Evolutionary conservation across 2,797 vertebrate genomes (phyloP), one percentile per base, ranked within the genome.

Genomic region (Apogon hyalosoma): DNA sequence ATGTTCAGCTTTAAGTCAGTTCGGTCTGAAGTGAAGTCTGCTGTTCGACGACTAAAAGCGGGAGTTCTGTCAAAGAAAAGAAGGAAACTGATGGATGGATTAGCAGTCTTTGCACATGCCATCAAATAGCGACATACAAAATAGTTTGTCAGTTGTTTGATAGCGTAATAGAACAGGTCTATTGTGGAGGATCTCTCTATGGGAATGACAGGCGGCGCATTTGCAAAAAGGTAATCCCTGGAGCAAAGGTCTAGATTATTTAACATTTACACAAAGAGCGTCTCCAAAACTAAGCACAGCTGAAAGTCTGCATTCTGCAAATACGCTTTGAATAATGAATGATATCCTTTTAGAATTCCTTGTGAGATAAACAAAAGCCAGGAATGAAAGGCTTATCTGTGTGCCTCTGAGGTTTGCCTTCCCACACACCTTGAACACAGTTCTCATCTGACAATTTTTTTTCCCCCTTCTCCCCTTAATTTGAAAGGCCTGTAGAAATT

Each of bases 211-310:
- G 33, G 64, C 11, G 12, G 19, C 64, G 67, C 68, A 41, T 82
- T 73, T 55, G 49, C 18, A 56, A 75, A 75, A 21, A 21, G 53
- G 58, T 83, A 80, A 82, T 77, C 76, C 84, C 68, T 14, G 42
- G 56, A 75, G 80, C 77, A 83, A 84, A 89, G 72, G 75, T 74
- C 63, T 74, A 69, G 51, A 76, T 88, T 82, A 86, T 89, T 87
- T 86, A 82, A 78, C 73, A 42, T 77, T 70, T 64, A 57, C 74
- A 80, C 62, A 82, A 75, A 84, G 74, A 80, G 57, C 7, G 12
- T 64, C 56, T 86, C 28, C 73, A 55, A 69, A 80, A 70, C 72
- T 41, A 59, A 67, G 63, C 70, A 61, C 63, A 73, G 52, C 74
- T 61, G 58, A 56, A 65, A 80, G 57, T 85, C 54, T 63, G 31